Conservation (phyloP, 2,888 invertebrate genomes). For the Lacanobia wlatinum region DNA sequence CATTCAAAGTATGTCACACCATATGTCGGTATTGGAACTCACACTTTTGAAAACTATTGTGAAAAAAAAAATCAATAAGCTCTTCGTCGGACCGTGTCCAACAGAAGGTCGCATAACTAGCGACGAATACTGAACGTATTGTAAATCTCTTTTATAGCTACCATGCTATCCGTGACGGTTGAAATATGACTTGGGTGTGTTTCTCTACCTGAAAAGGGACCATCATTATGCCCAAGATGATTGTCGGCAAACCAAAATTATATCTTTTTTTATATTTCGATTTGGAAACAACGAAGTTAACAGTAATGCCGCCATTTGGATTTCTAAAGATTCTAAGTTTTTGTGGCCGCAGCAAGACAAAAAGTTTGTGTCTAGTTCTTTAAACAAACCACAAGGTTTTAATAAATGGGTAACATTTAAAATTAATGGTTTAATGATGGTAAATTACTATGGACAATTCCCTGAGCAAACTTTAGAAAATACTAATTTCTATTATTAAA, state of each 20-base stretch:
- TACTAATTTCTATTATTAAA: slow-evolving; percentile 40
- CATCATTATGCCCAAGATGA: slow-evolving; percentile 87
- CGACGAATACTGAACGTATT: slow-evolving; percentile 86
- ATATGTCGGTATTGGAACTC: slow-evolving; percentile 81
- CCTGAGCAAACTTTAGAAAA: slow-evolving; percentile 66
- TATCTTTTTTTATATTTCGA: slow-evolving; percentile 81
- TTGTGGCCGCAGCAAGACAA: slow-evolving; percentile 75
- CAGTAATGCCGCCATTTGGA: slow-evolving; percentile 79
- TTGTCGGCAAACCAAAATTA: slow-evolving; percentile 88
- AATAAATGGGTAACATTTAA: slow-evolving; percentile 68
- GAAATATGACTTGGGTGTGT: slow-evolving; percentile 89
- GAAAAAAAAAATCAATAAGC: slow-evolving; percentile 87
- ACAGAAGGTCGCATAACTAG: slow-evolving; percentile 89
- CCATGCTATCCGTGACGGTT: slow-evolving; percentile 86
- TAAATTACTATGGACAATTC: slow-evolving; percentile 56
- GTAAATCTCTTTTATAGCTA: slow-evolving; percentile 89
- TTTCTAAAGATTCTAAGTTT: slow-evolving; percentile 75
- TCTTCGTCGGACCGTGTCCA: slow-evolving; percentile 82
- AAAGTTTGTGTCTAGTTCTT: slow-evolving; percentile 74
- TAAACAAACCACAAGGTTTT: slow-evolving; percentile 76
- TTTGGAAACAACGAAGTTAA: slow-evolving; percentile 82
- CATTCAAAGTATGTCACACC: slow-evolving; percentile 85
- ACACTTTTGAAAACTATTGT: slow-evolving; percentile 78
- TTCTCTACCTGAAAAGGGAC: slow-evolving; percentile 89
- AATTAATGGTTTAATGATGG: slow-evolving; percentile 68